phyloP scores from a whole-genome alignment of 2,797 vertebrate genomes.

The Channallabes apus region DNA sequence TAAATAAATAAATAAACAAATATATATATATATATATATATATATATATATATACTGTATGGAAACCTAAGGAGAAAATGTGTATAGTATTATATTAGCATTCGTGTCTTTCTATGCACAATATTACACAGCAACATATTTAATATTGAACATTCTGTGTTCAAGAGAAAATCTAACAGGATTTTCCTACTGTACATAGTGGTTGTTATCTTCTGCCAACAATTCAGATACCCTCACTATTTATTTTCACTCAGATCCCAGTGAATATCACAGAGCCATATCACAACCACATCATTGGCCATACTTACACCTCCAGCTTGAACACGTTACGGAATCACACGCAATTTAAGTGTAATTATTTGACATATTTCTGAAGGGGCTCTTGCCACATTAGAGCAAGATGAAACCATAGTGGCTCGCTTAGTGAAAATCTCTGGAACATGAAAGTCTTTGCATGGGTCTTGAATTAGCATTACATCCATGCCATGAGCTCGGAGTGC shows the following conservation, averaged over 20 bases:
- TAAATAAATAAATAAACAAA: too few relatives aligned
- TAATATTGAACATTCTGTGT: conserved; percentile 69
- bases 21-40: too few relatives aligned
- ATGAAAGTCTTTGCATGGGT: conserved; percentile 19
- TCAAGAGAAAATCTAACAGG: conserved; percentile 61
- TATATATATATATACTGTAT: too few relatives aligned
- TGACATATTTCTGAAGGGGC: conserved; percentile 47
- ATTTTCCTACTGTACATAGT: conserved; percentile 61
- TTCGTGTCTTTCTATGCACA: not conserved
- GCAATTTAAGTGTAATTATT: conserved; percentile 63
- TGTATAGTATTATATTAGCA: not conserved
- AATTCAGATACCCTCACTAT: conserved; percentile 59
- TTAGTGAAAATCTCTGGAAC: conserved; percentile 44
- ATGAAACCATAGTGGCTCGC: conserved; percentile 52
- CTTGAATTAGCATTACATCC: conserved; percentile 51
- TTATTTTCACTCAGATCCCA: conserved; percentile 64
- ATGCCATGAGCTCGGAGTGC: conserved; percentile 32
- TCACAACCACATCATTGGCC: conserved; percentile 56
- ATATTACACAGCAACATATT: conserved; percentile 56
- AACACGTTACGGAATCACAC: conserved; percentile 64
- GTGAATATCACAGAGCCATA: conserved; percentile 51
- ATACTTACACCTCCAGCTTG: conserved; percentile 63
- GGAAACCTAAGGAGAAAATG: not conserved
- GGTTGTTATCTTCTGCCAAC: conserved; percentile 61
- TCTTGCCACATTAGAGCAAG: conserved; percentile 58